Base-by-base conservation (phyloP, 2,113 vertebrate genomes). In the Dipodomys ordii region DNA sequence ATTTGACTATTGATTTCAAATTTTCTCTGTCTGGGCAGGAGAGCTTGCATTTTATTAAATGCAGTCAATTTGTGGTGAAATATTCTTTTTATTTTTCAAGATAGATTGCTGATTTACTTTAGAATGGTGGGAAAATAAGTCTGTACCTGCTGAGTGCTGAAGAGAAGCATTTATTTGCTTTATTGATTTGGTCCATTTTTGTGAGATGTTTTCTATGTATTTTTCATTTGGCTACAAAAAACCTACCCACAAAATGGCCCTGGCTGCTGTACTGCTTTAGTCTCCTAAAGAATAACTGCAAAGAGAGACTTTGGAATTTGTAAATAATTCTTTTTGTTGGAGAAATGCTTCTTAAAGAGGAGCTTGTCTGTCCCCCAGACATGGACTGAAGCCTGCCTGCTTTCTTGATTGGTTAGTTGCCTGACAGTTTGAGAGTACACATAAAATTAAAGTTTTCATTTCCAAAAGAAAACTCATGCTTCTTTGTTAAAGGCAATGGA, bases 1-100 rank as follows among this genome's bases (percentile, higher is more conserved):
- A 97, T 97, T 96, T 97, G 96, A 88, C 77, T 97, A 95, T 88
- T 97, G 96, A 97, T 97, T 97, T 95, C 82, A 85, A 57, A 96
- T 97, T 96, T 97, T 90, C 87, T 94, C 95, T 96, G 80, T 1
- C 96, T 97, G 96, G 93, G 91, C 82, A 88, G 65, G 87, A 60
- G 83, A 90, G 93, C 93, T 97, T 93, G 95, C 92, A 46, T 97
- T 96, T 95, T 93, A 96, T 93, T 89, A 97, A 97, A 97, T 96
- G 57, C 72, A 92, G 73, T 87, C 57, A 60, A 83, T 72, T 46
- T 96, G 84, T 95, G 93, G 90, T 87, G 83, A 96, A 93, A 93
- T 97, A 94, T 97, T 98, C 93, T 94, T 97, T 97, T 84, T 78
- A 74, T 84, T 97, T 97, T 97, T 97, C 72, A 85, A 95, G 94